Conservation (phyloP, 1,140 invertebrate genomes). For the Schmidtea mediterranea region DNA sequence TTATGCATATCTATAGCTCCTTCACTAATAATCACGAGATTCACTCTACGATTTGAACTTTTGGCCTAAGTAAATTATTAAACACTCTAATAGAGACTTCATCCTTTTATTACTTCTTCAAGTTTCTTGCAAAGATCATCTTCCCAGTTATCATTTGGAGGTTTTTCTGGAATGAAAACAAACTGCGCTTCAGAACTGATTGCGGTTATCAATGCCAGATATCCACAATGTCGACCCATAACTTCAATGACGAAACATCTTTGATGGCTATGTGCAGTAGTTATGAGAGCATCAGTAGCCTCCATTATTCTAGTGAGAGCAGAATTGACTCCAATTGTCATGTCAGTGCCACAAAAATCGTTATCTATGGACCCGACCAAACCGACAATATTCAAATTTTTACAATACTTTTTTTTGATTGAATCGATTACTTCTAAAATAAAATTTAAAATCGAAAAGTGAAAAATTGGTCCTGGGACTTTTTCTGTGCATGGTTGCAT, state of each 20-base stretch:
- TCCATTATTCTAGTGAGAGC: conserved; percentile 92
- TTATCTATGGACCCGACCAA: conserved; percentile 98
- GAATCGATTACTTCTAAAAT: too few species aligned
- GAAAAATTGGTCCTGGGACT: too few species aligned
- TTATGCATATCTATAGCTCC: conserved; percentile 44
- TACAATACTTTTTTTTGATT: background rate
- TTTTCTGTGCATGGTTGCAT: too few species aligned
- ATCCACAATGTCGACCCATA: conserved; percentile 92
- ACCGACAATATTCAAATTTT: conserved; percentile 64
- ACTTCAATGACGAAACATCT: conserved; percentile 98
- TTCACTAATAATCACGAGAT: conserved; percentile 93
- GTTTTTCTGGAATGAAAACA: conserved; percentile 93
- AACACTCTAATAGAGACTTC: too few species aligned
- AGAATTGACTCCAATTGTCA: conserved; percentile 96
- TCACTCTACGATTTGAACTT: conserved; percentile 36
- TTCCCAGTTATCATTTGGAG: conserved; percentile 63
- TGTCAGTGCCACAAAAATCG: conserved; percentile 98
- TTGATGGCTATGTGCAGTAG: conserved; percentile 79
- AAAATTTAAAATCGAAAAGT: too few species aligned
- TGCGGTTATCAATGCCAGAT: conserved; percentile 68
- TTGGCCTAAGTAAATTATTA: background rate
- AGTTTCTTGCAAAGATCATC: conserved; percentile 69
- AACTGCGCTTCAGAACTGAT: conserved; percentile 28
- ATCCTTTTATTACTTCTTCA: conserved; percentile 16
- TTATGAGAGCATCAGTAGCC: conserved; percentile 83